Conservation (phyloP, 2,797 vertebrate genomes). For the Myotis daubentonii region DNA sequence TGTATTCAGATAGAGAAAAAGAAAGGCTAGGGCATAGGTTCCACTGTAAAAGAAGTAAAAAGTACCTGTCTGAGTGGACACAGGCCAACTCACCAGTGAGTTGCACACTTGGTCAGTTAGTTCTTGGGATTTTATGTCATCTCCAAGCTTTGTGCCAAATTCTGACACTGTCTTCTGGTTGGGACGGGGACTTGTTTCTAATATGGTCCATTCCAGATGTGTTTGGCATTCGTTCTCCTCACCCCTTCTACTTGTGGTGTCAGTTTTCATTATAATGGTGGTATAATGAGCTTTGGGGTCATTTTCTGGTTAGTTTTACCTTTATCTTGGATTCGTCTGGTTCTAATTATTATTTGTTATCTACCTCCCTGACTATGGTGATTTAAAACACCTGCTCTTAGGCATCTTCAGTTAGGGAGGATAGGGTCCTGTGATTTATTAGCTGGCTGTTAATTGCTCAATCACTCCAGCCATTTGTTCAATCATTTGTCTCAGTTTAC, state of each 20-base stretch:
- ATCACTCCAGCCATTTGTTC: not conserved
- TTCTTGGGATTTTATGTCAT: not conserved
- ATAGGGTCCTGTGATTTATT: not conserved
- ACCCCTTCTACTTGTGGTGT: not conserved
- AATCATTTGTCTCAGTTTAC: not conserved
- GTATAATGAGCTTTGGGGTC: not conserved
- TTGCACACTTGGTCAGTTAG: not conserved
- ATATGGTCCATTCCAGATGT: not conserved
- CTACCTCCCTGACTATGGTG: not conserved
- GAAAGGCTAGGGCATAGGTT: not conserved
- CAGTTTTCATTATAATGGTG: not conserved
- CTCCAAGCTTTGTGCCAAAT: not conserved
- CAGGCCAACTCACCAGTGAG: not conserved
- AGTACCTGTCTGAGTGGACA: not conserved
- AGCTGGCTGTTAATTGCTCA: not conserved
- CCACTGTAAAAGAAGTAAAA: not conserved
- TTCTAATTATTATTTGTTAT: not conserved
- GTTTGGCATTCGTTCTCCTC: not conserved
- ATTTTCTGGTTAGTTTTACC: not conserved
- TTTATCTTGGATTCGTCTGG: not conserved
- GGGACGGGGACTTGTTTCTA: not conserved
- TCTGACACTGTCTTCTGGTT: not conserved
- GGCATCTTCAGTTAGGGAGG: not conserved
- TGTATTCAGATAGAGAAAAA: not conserved
- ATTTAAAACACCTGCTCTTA: not conserved